A percentile compares a stretch with the other conserved stretches of the same genome.
Evolutionary conservation across 1,140 invertebrate genomes (phyloP).

Genomic region (Teleopsis dalmanni): DNA sequence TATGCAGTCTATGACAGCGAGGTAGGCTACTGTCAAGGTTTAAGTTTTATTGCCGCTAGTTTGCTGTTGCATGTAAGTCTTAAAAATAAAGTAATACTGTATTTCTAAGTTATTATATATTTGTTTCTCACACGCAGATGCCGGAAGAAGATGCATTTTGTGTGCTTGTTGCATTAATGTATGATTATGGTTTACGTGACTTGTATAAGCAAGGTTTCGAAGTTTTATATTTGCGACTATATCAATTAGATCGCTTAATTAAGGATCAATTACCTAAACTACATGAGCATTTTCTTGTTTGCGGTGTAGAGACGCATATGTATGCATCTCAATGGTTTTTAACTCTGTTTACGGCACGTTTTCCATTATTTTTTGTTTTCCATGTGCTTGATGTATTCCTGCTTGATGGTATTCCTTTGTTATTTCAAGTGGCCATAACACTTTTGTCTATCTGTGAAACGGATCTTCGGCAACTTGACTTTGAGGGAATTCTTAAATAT

Average conservation of each 20-base stretch:
- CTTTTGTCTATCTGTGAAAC: constrained; percentile 86
- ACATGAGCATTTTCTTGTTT: constrained; percentile 81
- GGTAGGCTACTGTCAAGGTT: constrained; percentile 97
- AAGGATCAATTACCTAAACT: constrained; percentile 87
- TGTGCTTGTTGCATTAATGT: constrained; percentile 94
- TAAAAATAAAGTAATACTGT: not conserved
- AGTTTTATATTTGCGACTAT: constrained; percentile 87
- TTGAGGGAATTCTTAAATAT: constrained; percentile 92
- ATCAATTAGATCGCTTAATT: constrained; percentile 86
- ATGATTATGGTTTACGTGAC: constrained; percentile 87
- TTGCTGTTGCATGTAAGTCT: constrained; percentile 84
- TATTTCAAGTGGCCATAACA: constrained; percentile 94
- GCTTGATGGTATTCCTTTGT: constrained; percentile 83
- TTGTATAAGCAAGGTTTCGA: constrained; percentile 96
- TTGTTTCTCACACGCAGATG: constrained; percentile 63
- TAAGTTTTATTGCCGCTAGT: constrained; percentile 94
- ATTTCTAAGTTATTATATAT: not conserved
- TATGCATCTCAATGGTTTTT: constrained; percentile 99
- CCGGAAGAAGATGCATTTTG: constrained; percentile 99
- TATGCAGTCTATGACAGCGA: constrained; percentile 96
- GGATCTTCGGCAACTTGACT: constrained; percentile 91
- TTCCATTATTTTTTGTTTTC: constrained; percentile 95
- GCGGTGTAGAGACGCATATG: constrained; percentile 96
- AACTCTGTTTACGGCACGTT: constrained; percentile 96
- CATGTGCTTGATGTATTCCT: constrained; percentile 96